A percentile compares a stretch with the other conserved stretches of the same genome.
These are phyloP conservation scores for Melanostoma mellinum DNA, from an alignment of 2,888 invertebrate species.

Conservation along the genomic window DNA sequence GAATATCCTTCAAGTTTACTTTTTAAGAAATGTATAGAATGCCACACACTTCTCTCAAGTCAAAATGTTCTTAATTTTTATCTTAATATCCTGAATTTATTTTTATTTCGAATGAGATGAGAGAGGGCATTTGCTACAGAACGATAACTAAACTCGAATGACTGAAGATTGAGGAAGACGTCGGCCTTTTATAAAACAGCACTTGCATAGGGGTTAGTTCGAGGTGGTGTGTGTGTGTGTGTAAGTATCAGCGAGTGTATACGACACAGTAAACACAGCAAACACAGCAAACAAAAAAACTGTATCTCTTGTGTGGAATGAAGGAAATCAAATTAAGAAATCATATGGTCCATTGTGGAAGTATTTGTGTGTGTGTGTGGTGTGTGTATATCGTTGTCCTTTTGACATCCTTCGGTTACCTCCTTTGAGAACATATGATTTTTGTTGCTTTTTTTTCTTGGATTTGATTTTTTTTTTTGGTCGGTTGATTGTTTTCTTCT, in stretches of 20 bases:
- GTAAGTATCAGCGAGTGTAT: neutral
- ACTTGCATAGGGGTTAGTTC: constrained; percentile 61
- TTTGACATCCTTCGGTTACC: constrained; percentile 65
- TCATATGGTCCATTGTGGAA: constrained; percentile 54
- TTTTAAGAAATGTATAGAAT: constrained; percentile 5
- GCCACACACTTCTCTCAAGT: constrained; percentile 33
- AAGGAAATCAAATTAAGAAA: constrained; percentile 41
- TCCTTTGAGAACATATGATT: constrained; percentile 69
- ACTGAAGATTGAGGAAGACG: constrained; percentile 63
- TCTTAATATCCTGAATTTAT: constrained; percentile 22
- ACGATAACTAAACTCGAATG: constrained; percentile 73
- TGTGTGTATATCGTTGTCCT: constrained; percentile 46
- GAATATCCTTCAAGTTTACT: constrained; percentile 31
- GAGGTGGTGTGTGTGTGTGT: constrained; percentile 13
- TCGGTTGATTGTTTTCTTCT: neutral
- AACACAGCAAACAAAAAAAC: neutral
- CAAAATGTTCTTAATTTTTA: constrained; percentile 1
- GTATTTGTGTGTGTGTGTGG: constrained; percentile 18
- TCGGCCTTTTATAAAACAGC: constrained; percentile 70
- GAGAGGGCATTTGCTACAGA: constrained; percentile 71
- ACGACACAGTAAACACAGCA: neutral
- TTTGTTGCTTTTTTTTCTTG: constrained; percentile 59
- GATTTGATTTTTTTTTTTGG: constrained; percentile 9
- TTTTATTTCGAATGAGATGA: constrained; percentile 20
- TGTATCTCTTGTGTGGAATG: constrained; percentile 44